phyloP scores from a whole-genome alignment of 2,797 vertebrate species.

The Parambassis ranga region DNA sequence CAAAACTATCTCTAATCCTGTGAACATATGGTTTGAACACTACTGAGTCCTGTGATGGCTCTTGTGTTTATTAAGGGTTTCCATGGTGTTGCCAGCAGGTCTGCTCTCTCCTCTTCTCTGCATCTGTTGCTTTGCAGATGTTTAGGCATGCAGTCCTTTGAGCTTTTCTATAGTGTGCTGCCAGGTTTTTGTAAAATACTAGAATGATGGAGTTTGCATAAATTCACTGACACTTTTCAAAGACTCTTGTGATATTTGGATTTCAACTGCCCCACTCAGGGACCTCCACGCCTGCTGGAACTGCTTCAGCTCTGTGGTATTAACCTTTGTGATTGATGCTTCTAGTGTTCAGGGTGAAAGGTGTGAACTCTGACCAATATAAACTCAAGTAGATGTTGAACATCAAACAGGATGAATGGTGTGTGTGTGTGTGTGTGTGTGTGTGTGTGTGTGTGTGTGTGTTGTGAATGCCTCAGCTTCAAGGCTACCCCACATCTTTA shows the following conservation, averaged over 20 bases:
- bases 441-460: background rate
- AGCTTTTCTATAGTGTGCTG: conserved; percentile 8
- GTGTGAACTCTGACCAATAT: conserved; percentile 3
- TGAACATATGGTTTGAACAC: background rate
- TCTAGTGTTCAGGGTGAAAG: background rate
- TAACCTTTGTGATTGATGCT: background rate
- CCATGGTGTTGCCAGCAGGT: conserved; percentile 3
- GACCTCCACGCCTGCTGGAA: conserved; percentile 18
- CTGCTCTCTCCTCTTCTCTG: background rate
- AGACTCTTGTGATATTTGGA: conserved; percentile 31
- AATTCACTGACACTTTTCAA: conserved; percentile 21
- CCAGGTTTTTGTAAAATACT: conserved; percentile 24
- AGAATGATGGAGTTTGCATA: conserved; percentile 23
- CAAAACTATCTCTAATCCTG: background rate
- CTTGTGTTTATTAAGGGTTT: background rate
- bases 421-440: too few species aligned
- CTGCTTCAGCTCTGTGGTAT: conserved; percentile 8
- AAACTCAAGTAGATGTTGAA: conserved; percentile 3
- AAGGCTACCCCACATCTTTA: background rate
- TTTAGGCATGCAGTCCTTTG: conserved; percentile 5
- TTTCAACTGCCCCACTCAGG: conserved; percentile 12
- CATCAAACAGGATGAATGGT: conserved; percentile 16
- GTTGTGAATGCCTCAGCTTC: background rate
- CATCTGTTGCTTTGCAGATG: conserved; percentile 21
- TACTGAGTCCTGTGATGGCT: background rate